Evolutionary conservation across 2,797 vertebrate genomes (phyloP), one percentile per base, ranked within the genome.

Genomic region (Myoxocephalus aenaeus): DNA sequence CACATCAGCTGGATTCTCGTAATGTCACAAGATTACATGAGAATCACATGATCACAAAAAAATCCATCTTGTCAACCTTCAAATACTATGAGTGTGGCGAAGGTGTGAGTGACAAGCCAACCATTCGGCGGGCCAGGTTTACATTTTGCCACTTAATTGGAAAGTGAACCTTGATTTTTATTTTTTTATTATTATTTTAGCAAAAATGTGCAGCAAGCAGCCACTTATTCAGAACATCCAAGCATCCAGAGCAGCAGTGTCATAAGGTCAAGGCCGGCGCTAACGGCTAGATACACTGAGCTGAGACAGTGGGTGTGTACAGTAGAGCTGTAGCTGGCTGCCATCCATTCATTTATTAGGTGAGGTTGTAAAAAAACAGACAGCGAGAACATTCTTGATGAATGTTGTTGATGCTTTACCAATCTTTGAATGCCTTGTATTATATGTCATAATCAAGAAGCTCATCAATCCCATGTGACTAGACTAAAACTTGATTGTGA

Each of bases 191-290:
- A n/a, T n/a, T n/a, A n/a, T n/a, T n/a, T n/a, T n/a, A n/a, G n/a
- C n/a, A 48, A 17, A 27, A 17, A 3, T 32, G 34, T 11, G 5
- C 2, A 27, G 6, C 29, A 48, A 34, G 29, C 48, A 27, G 54
- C 57, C 38, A 53, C 27, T n/a, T 32, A 25, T 71, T 61, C 42
- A 57, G 48, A 66, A 22, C 51, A 73, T 57, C 53, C 3, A 58
- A 11, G 20, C 38, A 42, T 50, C 29, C 13, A 67, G 42, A 65
- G 15, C 15, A 42, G 17, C 56, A 27, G 58, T 44, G 12, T n/a
- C 63, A 59, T 20, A 32, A 48, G 78, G 44, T 76, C 63, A 74
- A 22, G 34, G 57, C 29, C 51, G n/a, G 1, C 5, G 1, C 27
- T 59, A 34, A 46, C 1, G 36, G 74, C 48, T 71, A 56, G 74